Evolutionary conservation across 2,888 invertebrate genomes (phyloP), one percentile per base, ranked within the genome.

Genomic region (Branchinecta sandiegonensis): DNA sequence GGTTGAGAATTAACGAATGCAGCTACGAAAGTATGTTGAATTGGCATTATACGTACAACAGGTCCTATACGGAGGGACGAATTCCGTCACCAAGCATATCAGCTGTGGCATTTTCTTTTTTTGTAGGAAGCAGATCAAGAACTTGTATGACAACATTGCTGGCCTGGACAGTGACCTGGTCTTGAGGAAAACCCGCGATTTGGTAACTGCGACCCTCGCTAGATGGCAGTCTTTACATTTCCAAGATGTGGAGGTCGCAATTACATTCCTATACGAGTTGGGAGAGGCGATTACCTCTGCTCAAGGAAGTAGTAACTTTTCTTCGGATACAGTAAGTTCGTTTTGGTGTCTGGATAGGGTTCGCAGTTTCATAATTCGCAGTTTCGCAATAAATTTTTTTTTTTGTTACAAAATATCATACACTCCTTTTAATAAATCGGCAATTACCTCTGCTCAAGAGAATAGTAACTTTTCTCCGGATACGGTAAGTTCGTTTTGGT

Each of bases 61-160:
- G 23, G 23, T 23, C 23, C 23, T 23, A 23, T 23, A 23, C 3
- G 23, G 23, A 23, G 23, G 23, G 23, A 23, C 23, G 23, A 23
- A 23, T 2, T 23, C 23, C 23, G 3, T 23, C 23, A 23, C 3
- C 3, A 23, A 3, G 2, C 23, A 23, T 23, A 23, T 3, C 23
- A 23, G 23, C 23, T 23, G 4, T 37, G 48, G 10, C 46, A 65
- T 65, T 66, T 46, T 47, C 48, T 13, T 70, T 14, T 64, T 48
- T 70, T 71, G 10, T 68, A 75, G 82, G 69, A 82, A 81, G 73
- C 79, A 80, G 66, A 72, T 81, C 67, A 81, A 81, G 74, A 76
- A 80, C 10, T 75, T 82, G 46, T 80, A 81, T 74, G 81, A 80
- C 73, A 82, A 82, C 72, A 71, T 83, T 50, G 79, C 80, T 48